phyloP scores from a whole-genome alignment of 2,113 vertebrate genomes.

The Limnothrissa miodon region DNA sequence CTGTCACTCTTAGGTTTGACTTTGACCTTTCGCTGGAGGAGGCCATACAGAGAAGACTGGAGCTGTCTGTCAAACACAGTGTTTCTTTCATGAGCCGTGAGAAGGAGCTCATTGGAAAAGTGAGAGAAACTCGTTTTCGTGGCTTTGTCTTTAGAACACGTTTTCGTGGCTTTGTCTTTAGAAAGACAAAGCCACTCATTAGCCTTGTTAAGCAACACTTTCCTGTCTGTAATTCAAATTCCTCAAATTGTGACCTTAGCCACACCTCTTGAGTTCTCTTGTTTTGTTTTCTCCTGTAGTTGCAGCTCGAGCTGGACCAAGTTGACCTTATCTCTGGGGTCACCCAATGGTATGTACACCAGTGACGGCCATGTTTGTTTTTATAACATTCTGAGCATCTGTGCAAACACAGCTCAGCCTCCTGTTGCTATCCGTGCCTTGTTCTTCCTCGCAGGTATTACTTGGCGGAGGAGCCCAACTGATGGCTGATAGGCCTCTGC shows the following conservation, averaged over 20 bases:
- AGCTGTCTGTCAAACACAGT: slow-evolving; percentile 84
- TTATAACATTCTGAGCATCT: background rate
- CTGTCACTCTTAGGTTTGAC: slow-evolving; percentile 74
- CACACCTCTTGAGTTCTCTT: background rate
- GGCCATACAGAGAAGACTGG: slow-evolving; percentile 73
- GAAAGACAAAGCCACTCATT: background rate
- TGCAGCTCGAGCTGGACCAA: slow-evolving; percentile 80
- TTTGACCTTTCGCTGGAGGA: slow-evolving; percentile 85
- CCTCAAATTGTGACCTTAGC: background rate
- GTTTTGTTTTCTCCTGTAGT: slow-evolving; percentile 59
- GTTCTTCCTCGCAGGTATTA: slow-evolving; percentile 64
- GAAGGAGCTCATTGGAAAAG: slow-evolving; percentile 85
- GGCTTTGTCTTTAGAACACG: too few relatives aligned
- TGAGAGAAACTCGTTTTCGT: slow-evolving; percentile 43
- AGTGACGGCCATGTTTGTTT: slow-evolving; percentile 2
- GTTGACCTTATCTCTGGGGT: slow-evolving; percentile 76
- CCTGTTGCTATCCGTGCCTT: background rate
- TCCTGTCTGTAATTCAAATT: background rate
- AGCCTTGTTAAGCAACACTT: background rate
- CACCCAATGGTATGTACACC: slow-evolving; percentile 79
- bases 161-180: background rate
- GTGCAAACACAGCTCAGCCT: background rate
- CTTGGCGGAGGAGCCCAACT: slow-evolving; percentile 67
- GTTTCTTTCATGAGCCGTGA: slow-evolving; percentile 88
- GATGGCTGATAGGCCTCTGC: slow-evolving; percentile 52